Conservation (phyloP, 2,797 vertebrate genomes). For the Tapera naevia region DNA sequence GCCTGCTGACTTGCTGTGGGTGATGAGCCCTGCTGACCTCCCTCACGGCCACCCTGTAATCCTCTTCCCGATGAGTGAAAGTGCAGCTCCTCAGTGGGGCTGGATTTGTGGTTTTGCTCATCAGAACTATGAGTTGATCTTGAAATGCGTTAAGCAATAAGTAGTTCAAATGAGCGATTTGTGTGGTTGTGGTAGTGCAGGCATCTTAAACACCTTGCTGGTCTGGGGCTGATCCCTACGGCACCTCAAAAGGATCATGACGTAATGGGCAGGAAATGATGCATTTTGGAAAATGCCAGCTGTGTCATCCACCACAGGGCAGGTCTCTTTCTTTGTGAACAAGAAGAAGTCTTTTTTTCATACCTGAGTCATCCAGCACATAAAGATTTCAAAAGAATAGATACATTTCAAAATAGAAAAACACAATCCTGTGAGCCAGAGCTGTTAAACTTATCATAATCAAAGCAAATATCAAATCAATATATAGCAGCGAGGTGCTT, state of each 20-base stretch:
- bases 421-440: background rate
- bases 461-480: too few relatives aligned
- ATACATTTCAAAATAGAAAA: conserved; percentile 14
- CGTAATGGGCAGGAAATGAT: conserved; percentile 52
- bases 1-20: background rate
- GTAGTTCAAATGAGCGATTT: background rate
- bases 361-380: conserved; percentile 22
- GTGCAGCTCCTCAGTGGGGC: background rate
- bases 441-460: background rate
- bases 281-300: conserved; percentile 11
- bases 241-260: background rate
- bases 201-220: background rate
- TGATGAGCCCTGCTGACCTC: background rate
- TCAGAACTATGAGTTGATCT: background rate
- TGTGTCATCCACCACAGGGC: conserved; percentile 44
- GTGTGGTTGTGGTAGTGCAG: background rate
- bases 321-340: background rate
- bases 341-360: background rate
- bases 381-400: background rate
- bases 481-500: background rate
- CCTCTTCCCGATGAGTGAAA: background rate
- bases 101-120: background rate
- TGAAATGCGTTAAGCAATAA: background rate
- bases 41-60: background rate
- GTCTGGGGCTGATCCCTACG: background rate